phyloP scores from a whole-genome alignment of 1,140 invertebrate genomes.

The Hyles vespertilio region DNA sequence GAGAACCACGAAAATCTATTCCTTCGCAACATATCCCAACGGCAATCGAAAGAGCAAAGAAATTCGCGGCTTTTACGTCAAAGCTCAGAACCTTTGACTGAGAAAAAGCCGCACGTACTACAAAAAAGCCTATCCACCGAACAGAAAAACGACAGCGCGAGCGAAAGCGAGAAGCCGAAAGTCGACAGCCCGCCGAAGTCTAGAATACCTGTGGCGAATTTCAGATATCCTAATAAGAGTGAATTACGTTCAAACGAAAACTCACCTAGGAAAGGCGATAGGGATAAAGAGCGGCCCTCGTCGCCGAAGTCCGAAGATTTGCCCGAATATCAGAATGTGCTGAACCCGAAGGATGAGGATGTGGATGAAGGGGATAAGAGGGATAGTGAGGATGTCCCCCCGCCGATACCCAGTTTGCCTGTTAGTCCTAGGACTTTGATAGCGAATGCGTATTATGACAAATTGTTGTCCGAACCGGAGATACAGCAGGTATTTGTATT shows the following conservation, averaged over 20 bases:
- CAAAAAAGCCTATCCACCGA: conserved; percentile 70
- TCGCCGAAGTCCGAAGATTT: conserved; percentile 28
- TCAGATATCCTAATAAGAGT: conserved; percentile 70
- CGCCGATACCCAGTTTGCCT: conserved; percentile 78
- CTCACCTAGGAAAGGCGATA: conserved; percentile 47
- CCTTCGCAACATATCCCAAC: conserved; percentile 65
- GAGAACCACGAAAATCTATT: conserved; percentile 74
- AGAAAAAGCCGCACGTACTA: conserved; percentile 48
- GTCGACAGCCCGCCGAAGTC: conserved; percentile 55
- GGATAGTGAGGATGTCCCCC: conserved; percentile 58
- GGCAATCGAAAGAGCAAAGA: conserved; percentile 60
- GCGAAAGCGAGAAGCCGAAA: conserved; percentile 35
- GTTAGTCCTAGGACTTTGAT: conserved; percentile 80
- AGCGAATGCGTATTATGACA: conserved; percentile 89
- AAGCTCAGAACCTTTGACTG: conserved; percentile 59
- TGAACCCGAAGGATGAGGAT: conserved; percentile 35
- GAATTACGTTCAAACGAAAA: conserved; percentile 56
- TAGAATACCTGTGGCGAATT: conserved; percentile 68
- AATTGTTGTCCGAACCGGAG: conserved; percentile 84
- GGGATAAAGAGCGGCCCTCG: conserved; percentile 4
- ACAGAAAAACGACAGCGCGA: conserved; percentile 43
- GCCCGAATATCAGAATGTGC: conserved; percentile 64
- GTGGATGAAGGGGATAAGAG: conserved; percentile 39
- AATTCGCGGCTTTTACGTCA: conserved; percentile 60
- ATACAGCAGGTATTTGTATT: conserved; percentile 76